Conservation (phyloP, 2,888 invertebrate species). For the Coelinius sp. region DNA sequence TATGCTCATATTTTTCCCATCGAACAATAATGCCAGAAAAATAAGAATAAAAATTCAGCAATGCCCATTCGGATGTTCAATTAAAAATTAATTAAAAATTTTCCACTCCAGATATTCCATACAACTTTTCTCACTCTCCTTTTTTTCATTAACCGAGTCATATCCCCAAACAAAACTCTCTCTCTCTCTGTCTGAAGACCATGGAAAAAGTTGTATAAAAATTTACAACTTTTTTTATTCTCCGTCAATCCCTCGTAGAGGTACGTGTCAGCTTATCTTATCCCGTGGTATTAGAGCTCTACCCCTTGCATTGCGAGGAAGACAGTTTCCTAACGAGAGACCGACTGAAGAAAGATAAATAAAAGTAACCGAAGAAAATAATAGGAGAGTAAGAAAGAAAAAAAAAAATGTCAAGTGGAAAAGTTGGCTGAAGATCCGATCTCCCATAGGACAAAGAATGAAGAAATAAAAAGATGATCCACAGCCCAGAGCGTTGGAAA, state of each 20-base stretch:
- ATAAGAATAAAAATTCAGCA: not conserved
- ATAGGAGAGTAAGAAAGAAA: not conserved
- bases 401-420: not conserved
- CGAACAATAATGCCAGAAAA: too few relatives aligned
- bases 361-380: conserved; percentile 1
- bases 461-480: conserved; percentile 17
- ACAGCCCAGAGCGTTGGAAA: not conserved
- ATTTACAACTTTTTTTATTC: conserved; percentile 24
- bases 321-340: conserved; percentile 32
- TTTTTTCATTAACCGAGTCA: too few relatives aligned
- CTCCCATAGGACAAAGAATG: not conserved
- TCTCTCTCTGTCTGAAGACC: not conserved
- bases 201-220: not conserved
- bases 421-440: conserved; percentile 17
- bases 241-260: conserved; percentile 29
- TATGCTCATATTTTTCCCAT: too few relatives aligned
- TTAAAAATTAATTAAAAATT: not conserved
- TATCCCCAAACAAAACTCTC: not conserved
- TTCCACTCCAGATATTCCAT: not conserved
- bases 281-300: conserved; percentile 30
- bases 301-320: conserved; percentile 7
- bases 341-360: conserved; percentile 30
- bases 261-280: conserved; percentile 36
- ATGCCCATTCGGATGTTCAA: not conserved
- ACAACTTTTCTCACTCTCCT: not conserved